A percentile compares a stretch with the other conserved stretches of the same genome.
phyloP scores from a whole-genome alignment of 2,797 vertebrate species.

The Melanotaenia pygmaea region DNA sequence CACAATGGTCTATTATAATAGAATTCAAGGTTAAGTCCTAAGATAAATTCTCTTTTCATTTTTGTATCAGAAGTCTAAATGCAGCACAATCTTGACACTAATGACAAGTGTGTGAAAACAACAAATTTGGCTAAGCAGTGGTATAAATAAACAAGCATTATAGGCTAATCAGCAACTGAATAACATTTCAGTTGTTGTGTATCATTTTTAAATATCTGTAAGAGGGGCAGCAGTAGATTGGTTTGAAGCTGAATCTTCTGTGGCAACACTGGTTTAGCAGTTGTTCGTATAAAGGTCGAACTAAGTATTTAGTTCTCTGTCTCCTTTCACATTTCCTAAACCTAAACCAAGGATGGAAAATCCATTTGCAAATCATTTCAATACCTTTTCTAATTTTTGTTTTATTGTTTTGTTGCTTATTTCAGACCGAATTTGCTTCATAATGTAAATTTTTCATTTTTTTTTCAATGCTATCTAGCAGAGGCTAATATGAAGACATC shows the following conservation, averaged over 20 bases:
- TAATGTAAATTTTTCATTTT: constrained; percentile 13
- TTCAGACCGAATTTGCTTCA: not conserved
- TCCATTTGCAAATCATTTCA: not conserved
- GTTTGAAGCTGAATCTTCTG: not conserved
- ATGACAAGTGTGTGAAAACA: not conserved
- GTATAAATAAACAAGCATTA: not conserved
- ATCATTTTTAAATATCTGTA: not conserved
- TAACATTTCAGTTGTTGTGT: not conserved
- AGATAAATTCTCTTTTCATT: not conserved
- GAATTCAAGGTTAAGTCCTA: not conserved
- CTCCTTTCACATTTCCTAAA: not conserved
- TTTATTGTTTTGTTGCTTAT: not conserved
- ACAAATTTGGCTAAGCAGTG: not conserved
- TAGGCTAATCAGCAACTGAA: not conserved
- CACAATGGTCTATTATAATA: not conserved
- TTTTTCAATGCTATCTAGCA: constrained; percentile 46
- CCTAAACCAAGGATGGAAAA: no score
- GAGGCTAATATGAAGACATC: constrained; percentile 85
- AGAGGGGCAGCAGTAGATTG: not conserved
- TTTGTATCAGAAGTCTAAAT: not conserved
- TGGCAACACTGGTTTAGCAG: constrained; percentile 2
- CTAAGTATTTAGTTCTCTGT: not conserved
- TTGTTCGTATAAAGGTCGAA: constrained; percentile 11
- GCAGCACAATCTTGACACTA: not conserved
- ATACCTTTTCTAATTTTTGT: not conserved